Conservation (phyloP, 1,140 invertebrate genomes). For the Sycophila sp. region DNA sequence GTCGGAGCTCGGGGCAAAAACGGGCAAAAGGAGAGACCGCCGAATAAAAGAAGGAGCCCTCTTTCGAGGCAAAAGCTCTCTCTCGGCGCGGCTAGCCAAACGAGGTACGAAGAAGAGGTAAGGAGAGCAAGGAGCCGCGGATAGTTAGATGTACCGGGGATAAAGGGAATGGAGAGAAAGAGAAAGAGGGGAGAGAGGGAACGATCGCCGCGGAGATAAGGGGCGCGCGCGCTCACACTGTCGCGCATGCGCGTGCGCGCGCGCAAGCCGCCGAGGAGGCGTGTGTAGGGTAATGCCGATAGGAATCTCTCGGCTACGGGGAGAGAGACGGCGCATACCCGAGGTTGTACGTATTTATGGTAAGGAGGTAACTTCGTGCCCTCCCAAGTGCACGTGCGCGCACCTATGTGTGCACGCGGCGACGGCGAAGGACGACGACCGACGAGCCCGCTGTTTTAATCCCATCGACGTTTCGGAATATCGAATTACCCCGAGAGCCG, state of each 20-base stretch:
- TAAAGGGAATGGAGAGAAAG: slow-evolving; percentile 10
- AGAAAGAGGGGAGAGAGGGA: not conserved
- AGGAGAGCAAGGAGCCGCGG: slow-evolving; percentile 33
- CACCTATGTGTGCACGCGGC: too few relatives aligned
- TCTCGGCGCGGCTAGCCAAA: slow-evolving; percentile 22
- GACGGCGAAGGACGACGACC: slow-evolving; percentile 11
- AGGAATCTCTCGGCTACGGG: slow-evolving; percentile 19
- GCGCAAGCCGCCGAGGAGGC: not conserved
- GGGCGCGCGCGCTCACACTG: too few relatives aligned
- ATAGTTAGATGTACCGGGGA: slow-evolving; percentile 38
- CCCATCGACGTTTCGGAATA: slow-evolving; percentile 21
- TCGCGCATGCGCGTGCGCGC: not conserved
- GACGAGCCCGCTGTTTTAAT: not conserved
- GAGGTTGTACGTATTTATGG: slow-evolving; percentile 22
- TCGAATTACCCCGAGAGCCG: not conserved
- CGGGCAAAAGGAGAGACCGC: not conserved
- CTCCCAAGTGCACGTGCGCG: not conserved
- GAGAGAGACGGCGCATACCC: not conserved
- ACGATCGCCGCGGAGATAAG: slow-evolving; percentile 30
- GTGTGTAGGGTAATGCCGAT: slow-evolving; percentile 33
- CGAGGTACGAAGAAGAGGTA: slow-evolving; percentile 10
- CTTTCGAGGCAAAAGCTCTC: too few relatives aligned
- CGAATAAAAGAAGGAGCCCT: too few relatives aligned
- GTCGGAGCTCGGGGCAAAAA: not conserved
- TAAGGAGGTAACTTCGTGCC: slow-evolving; percentile 20